Conservation (phyloP, 2,797 vertebrate genomes). For the Bovichtus variegatus region DNA sequence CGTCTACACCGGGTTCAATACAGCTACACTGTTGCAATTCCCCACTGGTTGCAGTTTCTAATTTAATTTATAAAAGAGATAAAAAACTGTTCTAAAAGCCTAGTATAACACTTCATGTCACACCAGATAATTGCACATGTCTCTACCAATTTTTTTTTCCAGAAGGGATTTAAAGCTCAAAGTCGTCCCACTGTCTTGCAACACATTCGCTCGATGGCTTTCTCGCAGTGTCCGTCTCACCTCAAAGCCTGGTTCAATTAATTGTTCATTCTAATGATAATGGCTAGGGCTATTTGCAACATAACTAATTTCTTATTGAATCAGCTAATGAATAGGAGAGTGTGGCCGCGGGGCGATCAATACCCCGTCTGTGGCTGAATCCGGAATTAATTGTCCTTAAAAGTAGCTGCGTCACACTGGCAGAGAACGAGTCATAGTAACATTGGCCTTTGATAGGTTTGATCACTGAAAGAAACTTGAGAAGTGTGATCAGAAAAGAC, state of each 20-base stretch:
- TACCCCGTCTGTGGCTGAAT: slow-evolving; percentile 59
- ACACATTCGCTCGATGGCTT: slow-evolving; percentile 28
- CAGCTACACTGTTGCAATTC: slow-evolving; percentile 24
- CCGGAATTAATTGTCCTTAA: slow-evolving; percentile 63
- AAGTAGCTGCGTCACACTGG: slow-evolving; percentile 32
- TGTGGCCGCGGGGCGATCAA: slow-evolving; percentile 67
- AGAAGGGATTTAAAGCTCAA: slow-evolving; percentile 59
- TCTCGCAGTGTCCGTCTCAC: slow-evolving; percentile 46
- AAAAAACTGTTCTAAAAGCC: slow-evolving; percentile 57
- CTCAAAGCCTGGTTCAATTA: slow-evolving; percentile 68
- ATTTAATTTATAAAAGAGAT: slow-evolving; percentile 64
- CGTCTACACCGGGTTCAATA: slow-evolving; percentile 27
- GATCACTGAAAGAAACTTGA: slow-evolving; percentile 22
- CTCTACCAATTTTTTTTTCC: slow-evolving; percentile 27
- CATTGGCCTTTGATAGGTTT: slow-evolving; percentile 8
- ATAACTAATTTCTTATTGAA: slow-evolving; percentile 77
- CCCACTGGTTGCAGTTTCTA: slow-evolving; percentile 44
- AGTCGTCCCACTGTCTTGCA: slow-evolving; percentile 47
- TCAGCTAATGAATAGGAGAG: slow-evolving; percentile 70
- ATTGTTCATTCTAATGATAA: slow-evolving; percentile 73
- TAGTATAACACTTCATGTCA: slow-evolving; percentile 51
- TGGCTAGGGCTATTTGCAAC: slow-evolving; percentile 62
- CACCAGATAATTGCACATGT: slow-evolving; percentile 59
- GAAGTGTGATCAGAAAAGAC: not conserved
- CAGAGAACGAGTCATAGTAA: slow-evolving; percentile 14